Evolutionary conservation across 64 coral and sea anemone species (phyloP).

Genomic region (Orbicella faveolata): DNA sequence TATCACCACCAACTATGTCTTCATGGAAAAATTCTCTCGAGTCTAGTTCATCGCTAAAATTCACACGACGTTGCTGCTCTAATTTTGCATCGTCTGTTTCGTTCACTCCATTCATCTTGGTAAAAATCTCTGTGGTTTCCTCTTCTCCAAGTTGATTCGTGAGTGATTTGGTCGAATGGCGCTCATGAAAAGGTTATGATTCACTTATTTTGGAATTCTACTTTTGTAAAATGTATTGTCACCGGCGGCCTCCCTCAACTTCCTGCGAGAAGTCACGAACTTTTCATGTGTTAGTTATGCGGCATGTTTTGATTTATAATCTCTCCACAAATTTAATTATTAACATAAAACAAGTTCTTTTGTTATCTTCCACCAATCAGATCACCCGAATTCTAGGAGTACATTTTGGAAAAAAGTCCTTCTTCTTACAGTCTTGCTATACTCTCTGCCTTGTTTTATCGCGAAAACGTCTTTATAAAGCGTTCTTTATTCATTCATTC

Average conservation of each 20-base stretch:
- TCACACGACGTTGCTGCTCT: slow-evolving; percentile 27
- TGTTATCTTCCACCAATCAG: slow-evolving; percentile 18
- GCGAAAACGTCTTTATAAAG: not conserved
- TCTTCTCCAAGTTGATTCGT: not conserved
- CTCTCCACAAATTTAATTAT: not conserved
- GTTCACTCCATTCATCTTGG: not conserved
- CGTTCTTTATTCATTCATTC: not conserved
- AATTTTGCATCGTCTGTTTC: slow-evolving; percentile 15
- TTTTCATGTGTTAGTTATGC: not conserved
- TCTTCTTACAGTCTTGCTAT: not conserved
- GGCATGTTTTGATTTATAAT: slow-evolving; percentile 1
- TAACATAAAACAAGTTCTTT: not conserved
- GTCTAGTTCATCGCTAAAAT: slow-evolving; percentile 11
- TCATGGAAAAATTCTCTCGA: not conserved
- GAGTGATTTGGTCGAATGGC: not conserved
- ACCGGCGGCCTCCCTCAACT: not conserved
- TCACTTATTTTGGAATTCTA: not conserved
- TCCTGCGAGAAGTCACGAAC: slow-evolving; percentile 37
- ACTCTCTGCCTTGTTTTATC: not conserved
- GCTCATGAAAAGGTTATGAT: not conserved
- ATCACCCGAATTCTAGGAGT: not conserved
- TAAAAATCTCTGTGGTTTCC: too few species aligned
- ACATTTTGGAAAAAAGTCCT: not conserved
- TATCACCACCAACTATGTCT: not conserved
- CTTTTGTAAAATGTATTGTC: not conserved